phyloP scores from a whole-genome alignment of 2,888 invertebrate genomes.

The Apamea sordens region DNA sequence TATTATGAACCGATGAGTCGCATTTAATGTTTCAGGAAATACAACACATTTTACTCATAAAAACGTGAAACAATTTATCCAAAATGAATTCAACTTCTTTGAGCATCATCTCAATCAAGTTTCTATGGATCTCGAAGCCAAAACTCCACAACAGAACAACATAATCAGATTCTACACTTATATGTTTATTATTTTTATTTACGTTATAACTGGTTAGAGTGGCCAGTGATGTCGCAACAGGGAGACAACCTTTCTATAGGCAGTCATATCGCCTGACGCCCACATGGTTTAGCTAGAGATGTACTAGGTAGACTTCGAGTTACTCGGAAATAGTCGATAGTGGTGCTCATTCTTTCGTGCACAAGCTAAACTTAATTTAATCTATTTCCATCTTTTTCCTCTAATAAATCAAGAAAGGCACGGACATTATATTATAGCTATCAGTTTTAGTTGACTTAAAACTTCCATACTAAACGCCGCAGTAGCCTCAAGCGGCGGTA shows the following conservation, averaged over 20 bases:
- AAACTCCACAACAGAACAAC: slow-evolving; percentile 52
- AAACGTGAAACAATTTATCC: neutral
- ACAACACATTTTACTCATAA: neutral
- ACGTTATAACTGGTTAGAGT: slow-evolving; percentile 60
- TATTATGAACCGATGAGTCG: neutral
- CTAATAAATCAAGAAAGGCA: neutral
- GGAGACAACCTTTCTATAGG: slow-evolving; percentile 78
- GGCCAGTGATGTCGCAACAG: slow-evolving; percentile 79
- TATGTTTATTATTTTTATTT: slow-evolving; percentile 68
- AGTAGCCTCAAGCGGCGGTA: too few relatives aligned
- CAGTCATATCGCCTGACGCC: slow-evolving; percentile 79
- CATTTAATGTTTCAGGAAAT: neutral
- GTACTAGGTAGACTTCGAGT: slow-evolving; percentile 56
- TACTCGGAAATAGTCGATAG: slow-evolving; percentile 15
- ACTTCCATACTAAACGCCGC: too few relatives aligned
- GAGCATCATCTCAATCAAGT: slow-evolving; percentile 30
- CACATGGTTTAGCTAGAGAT: slow-evolving; percentile 75
- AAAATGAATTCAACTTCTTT: slow-evolving; percentile 11
- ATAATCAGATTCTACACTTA: slow-evolving; percentile 63
- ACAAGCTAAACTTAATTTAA: neutral
- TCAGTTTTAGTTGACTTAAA: neutral
- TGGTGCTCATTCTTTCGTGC: neutral
- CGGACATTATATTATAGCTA: neutral
- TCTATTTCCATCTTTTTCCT: neutral
- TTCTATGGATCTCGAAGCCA: slow-evolving; percentile 30